A percentile compares a stretch with the other conserved stretches of the same genome.
Conservation (phyloP, 2,888 invertebrate genomes). For the Thysanoteuthis rhombus region DNA sequence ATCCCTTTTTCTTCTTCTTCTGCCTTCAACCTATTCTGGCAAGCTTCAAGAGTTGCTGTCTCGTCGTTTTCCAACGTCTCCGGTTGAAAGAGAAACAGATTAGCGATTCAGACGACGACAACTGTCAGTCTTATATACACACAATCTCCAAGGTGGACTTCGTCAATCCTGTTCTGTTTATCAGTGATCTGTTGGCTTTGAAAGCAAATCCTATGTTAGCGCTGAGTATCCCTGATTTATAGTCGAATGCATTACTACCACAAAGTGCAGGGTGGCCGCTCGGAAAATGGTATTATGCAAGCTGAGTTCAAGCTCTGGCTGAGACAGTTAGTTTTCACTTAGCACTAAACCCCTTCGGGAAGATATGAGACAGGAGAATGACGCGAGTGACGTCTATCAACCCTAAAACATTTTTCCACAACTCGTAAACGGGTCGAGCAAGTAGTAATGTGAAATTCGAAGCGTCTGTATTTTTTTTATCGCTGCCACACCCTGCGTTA, state of each 20-base stretch:
- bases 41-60: neutral
- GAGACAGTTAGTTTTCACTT: too few relatives aligned
- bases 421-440: too few relatives aligned
- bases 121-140: neutral
- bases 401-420: too few relatives aligned
- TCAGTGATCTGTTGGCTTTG: neutral
- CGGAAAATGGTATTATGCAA: too few relatives aligned
- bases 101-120: neutral
- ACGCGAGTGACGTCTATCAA: too few relatives aligned
- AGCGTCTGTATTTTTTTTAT: too few relatives aligned
- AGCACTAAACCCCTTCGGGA: too few relatives aligned
- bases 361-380: too few relatives aligned
- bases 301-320: too few relatives aligned
- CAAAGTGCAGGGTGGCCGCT: too few relatives aligned
- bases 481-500: too few relatives aligned
- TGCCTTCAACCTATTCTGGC: neutral
- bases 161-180: neutral
- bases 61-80: neutral
- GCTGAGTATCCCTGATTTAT: neutral
- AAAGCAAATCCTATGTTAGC: neutral
- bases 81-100: neutral
- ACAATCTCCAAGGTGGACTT: neutral
- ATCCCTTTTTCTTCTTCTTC: neutral
- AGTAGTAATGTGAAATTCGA: too few relatives aligned
- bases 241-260: neutral